Evolutionary conservation across 2,888 invertebrate species (phyloP).

Genomic region (Hermaeophaga mercurialis): DNA sequence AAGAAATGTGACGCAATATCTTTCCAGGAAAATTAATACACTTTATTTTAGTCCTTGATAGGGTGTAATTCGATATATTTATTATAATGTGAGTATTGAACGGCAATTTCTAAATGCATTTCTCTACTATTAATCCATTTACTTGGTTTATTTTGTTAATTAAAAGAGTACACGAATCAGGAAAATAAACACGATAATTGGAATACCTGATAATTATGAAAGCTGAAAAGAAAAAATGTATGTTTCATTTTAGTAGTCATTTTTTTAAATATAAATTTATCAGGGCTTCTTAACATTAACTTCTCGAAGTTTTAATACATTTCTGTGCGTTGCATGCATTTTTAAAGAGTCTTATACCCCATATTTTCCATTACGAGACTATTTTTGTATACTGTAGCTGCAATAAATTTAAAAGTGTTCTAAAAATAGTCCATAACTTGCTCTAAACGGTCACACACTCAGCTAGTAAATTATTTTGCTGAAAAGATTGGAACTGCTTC

Average conservation of each 20-base stretch:
- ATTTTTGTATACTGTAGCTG: background rate
- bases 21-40: conserved; percentile 22
- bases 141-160: background rate
- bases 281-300: no score
- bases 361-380: conserved; percentile 3
- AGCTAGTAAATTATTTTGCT: background rate
- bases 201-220: no score
- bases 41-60: conserved; percentile 8
- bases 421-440: conserved; percentile 10
- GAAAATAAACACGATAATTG: no score
- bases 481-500: conserved; percentile 1
- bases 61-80: conserved; percentile 4
- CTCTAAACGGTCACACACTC: conserved; percentile 3
- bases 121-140: conserved; percentile 1
- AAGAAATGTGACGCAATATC: conserved; percentile 12
- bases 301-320: no score
- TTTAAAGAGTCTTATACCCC: background rate
- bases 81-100: background rate
- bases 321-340: background rate
- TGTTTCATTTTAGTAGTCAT: no score
- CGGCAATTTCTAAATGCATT: background rate
- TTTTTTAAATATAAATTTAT: no score
- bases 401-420: conserved; percentile 9
- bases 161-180: no score
- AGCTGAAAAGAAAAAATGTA: no score